A percentile compares a stretch with the other conserved stretches of the same genome.
These are phyloP conservation scores for Onychorhynchus coronatus DNA, from an alignment of 2,113 vertebrate genomes.

Conservation along the genomic window DNA sequence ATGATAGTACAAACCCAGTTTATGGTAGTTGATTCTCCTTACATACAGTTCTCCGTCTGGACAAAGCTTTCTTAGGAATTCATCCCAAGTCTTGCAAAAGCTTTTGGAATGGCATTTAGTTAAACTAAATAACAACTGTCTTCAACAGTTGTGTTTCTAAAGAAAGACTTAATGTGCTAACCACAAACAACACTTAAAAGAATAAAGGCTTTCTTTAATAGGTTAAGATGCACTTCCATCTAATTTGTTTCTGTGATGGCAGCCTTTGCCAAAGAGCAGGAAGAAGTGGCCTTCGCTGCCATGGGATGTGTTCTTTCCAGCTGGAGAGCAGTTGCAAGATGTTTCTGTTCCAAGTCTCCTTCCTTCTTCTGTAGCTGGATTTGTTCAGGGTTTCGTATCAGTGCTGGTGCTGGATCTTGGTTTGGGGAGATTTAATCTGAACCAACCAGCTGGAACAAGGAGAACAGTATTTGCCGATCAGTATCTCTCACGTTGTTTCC, in stretches of 20 bases:
- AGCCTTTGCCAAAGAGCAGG: not conserved
- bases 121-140: not conserved
- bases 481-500: conserved; percentile 30
- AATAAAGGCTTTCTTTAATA: not conserved
- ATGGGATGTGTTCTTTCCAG: not conserved
- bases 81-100: not conserved
- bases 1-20: not conserved
- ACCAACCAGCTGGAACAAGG: not conserved
- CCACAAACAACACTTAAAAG: not conserved
- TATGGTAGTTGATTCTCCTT: not conserved
- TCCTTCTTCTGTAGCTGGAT: not conserved
- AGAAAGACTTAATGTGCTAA: not conserved
- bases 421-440: not conserved
- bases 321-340: not conserved
- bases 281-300: not conserved
- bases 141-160: not conserved
- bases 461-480: not conserved
- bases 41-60: not conserved
- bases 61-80: not conserved
- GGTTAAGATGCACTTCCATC: not conserved
- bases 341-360: not conserved
- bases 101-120: not conserved
- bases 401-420: not conserved
- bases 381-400: not conserved
- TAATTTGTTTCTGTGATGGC: not conserved